Base-by-base conservation (phyloP, 2,113 vertebrate species). In the Platysternon megacephalum region DNA sequence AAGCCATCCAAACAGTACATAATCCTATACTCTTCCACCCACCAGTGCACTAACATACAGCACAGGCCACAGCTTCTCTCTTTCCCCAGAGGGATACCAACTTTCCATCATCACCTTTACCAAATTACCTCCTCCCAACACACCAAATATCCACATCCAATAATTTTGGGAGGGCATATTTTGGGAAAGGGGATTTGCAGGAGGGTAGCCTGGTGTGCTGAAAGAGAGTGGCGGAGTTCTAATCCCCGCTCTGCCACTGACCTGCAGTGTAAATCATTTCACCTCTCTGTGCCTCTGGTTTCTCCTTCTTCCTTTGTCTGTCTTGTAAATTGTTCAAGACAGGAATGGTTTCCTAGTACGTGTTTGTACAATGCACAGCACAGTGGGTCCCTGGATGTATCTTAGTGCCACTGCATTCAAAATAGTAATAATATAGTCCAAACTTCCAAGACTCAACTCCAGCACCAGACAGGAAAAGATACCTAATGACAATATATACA, bases 381-480 rank as follows among this genome's bases (percentile, higher is more conserved):
- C n/a, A 32, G 46, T 35, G 11, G 12, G 11, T 46, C 29, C n/a
- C 16, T 24, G 21, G 26, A n/a, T 24, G 79, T 52, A 87, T 79
- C 86, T 92, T 14, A 52, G 84, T 48, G 44, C 24, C 32, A 86
- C 6, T 21, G 84, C 42, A 89, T 86, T 42, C 61, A 4, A 84
- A 93, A 90, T 17, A 0, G 82, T 35, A 61, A 58, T 56, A 56
- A 56, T 56, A 44, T 19, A 85, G 46, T 39, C 49, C 81, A 87
- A 88, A 81, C 42, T 48, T 87, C 84, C n/a, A 88, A 91, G 46
- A 88, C 81, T 82, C 96, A 93, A 91, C n/a, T 51, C 51, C 65
- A 51, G 12, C 56, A 53, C 48, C 44, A 46, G 55, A 82, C 88
- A 94, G 85, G 55, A 68, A 85, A 84, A 87, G 82, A 46, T n/a